Conservation (phyloP, 2,113 vertebrate genomes). For the Diadophis punctatus region DNA sequence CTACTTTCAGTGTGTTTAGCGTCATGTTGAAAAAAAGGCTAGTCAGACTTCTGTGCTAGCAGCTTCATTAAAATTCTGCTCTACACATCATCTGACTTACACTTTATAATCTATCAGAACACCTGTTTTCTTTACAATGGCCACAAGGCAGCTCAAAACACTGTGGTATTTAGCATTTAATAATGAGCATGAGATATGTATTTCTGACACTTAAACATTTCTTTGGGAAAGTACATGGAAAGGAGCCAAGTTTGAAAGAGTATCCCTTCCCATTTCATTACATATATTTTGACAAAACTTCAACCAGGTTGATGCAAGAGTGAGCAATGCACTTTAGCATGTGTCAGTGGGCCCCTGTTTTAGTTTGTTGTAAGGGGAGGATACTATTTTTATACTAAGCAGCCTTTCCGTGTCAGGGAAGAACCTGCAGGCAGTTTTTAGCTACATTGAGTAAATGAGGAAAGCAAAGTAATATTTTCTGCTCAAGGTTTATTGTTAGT, state of each 20-base stretch:
- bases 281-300: slow-evolving; percentile 65
- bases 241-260: slow-evolving; percentile 71
- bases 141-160: slow-evolving; percentile 85
- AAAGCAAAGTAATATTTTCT: slow-evolving; percentile 55
- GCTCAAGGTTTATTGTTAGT: slow-evolving; percentile 57
- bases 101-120: slow-evolving; percentile 85
- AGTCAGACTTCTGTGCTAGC: slow-evolving; percentile 71
- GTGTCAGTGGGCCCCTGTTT: slow-evolving; percentile 26
- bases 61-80: slow-evolving; percentile 81
- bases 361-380: slow-evolving; percentile 29
- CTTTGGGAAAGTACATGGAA: slow-evolving; percentile 70
- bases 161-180: slow-evolving; percentile 85
- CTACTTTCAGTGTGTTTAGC: slow-evolving; percentile 73
- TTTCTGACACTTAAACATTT: slow-evolving; percentile 83
- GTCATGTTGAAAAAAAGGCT: slow-evolving; percentile 76
- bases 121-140: slow-evolving; percentile 87
- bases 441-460: slow-evolving; percentile 61
- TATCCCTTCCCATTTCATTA: slow-evolving; percentile 55
- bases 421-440: slow-evolving; percentile 48
- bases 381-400: slow-evolving; percentile 37
- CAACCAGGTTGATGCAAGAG: slow-evolving; percentile 30
- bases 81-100: slow-evolving; percentile 79
- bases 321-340: slow-evolving; percentile 45
- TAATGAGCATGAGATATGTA: slow-evolving; percentile 83
- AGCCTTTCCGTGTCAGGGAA: slow-evolving; percentile 41